Evolutionary conservation across 2,888 invertebrate genomes (phyloP), one percentile per base, ranked within the genome.

Genomic region (Acanthacorydalis orientalis): DNA sequence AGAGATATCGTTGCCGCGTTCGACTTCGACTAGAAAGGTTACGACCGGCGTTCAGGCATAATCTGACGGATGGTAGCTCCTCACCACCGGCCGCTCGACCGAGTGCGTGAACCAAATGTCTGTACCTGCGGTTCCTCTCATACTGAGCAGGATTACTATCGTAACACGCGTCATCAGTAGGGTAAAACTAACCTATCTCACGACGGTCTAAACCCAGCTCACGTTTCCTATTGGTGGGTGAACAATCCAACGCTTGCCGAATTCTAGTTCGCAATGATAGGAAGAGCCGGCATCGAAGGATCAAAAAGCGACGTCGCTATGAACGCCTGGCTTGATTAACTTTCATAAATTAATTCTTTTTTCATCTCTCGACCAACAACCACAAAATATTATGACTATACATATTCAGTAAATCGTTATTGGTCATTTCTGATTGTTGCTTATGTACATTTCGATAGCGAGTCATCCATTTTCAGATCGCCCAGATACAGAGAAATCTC

Each of bases 261-360:
- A 73, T 77, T 78, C 72, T 72, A 77, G 77, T 76, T 77, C 75
- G 68, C 75, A 75, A 78, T 77, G 75, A 77, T 77, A 78, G 76
- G 76, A 78, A 77, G 75, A 79, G 76, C 75, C 76, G 77, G 78
- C 73, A 77, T 78, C 75, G 75, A 80, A 74, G 70, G 73, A 77
- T 76, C 75, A 76, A 77, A 75, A 75, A 74, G 74, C 74, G 67
- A 75, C 73, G 74, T 77, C 73, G 73, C 73, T 75, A 72, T 67
- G 73, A 68, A 68, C 73, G 73, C 73, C 75, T 68, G 68, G 72
- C 71, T n/a, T n/a, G n/a, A n/a, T n/a, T n/a, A n/a, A n/a, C n/a
- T n/a, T n/a, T n/a, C n/a, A n/a, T n/a, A n/a, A n/a, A n/a, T n/a
- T n/a, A n/a, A n/a, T n/a, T n/a, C n/a, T n/a, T n/a, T n/a, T n/a